A percentile compares a stretch with the other conserved stretches of the same genome.
Conservation (phyloP, 2,888 invertebrate genomes). For the Antitype chi region DNA sequence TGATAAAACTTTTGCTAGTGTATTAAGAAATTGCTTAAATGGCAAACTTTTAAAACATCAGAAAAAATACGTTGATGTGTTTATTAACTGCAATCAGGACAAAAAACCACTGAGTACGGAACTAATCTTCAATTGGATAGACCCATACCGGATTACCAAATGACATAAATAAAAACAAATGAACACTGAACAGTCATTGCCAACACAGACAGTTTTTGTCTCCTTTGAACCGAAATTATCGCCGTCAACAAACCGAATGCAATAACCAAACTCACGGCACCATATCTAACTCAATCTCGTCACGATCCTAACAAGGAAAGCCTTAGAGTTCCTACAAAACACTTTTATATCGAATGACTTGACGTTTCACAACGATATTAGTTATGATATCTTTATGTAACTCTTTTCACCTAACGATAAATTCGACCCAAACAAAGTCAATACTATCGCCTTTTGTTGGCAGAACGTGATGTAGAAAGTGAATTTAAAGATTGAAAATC, state of each 20-base stretch:
- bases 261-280: constrained; percentile 64
- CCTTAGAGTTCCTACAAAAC: constrained; percentile 75
- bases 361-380: constrained; percentile 72
- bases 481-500: constrained; percentile 74
- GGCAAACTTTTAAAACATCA: neutral
- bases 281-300: constrained; percentile 83
- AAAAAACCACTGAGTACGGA: constrained; percentile 35
- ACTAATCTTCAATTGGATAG: constrained; percentile 55
- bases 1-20: neutral
- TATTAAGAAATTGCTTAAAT: neutral
- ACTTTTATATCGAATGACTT: constrained; percentile 79
- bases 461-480: constrained; percentile 81
- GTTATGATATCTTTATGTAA: constrained; percentile 75
- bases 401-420: constrained; percentile 66
- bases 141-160: constrained; percentile 45
- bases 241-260: constrained; percentile 74
- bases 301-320: constrained; percentile 85
- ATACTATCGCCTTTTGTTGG: constrained; percentile 67
- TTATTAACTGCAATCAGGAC: constrained; percentile 4
- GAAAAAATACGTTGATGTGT: neutral
- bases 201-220: constrained; percentile 69
- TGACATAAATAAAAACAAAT: constrained; percentile 53
- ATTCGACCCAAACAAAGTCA: constrained; percentile 66
- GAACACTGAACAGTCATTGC: constrained; percentile 49
- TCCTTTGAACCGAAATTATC: constrained; percentile 77